phyloP scores from a whole-genome alignment of 2,888 invertebrate species.

The Pogonocherus hispidulus region DNA sequence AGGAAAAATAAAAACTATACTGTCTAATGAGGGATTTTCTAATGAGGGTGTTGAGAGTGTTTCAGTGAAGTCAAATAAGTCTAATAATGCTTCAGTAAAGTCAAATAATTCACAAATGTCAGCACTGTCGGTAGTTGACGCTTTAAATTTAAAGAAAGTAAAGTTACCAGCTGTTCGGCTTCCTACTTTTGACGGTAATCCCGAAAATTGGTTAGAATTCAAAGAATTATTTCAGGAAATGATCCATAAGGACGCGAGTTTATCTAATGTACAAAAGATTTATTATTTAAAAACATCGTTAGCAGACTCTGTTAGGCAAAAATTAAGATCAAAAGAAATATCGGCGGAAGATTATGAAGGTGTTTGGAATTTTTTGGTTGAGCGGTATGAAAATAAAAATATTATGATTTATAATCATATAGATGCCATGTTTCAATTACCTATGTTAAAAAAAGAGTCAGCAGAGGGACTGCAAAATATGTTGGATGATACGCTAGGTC shows the following conservation, averaged over 20 bases:
- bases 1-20: not conserved
- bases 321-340: slow-evolving; percentile 6
- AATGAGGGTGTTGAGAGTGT: not conserved
- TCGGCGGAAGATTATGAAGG: slow-evolving; percentile 1
- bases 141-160: no score
- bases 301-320: not conserved
- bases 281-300: slow-evolving; percentile 16
- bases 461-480: no score
- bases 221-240: slow-evolving; percentile 13
- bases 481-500: slow-evolving; percentile 7
- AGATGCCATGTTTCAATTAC: not conserved
- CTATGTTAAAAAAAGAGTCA: no score
- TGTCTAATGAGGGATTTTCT: no score
- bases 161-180: slow-evolving; percentile 7
- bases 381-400: slow-evolving; percentile 19
- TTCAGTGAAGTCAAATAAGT: not conserved
- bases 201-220: slow-evolving; percentile 14
- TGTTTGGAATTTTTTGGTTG: slow-evolving; percentile 5
- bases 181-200: slow-evolving; percentile 14
- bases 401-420: slow-evolving; percentile 16
- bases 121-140: no score
- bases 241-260: not conserved
- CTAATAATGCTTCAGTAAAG: no score
- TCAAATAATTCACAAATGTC: no score
- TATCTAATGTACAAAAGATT: slow-evolving; percentile 9